Percentiles rank a stretch among this genome's conserved stretches.
Evolutionary conservation across 64 coral and sea anemone genomes (phyloP).

Genomic region (Montipora cactus): DNA sequence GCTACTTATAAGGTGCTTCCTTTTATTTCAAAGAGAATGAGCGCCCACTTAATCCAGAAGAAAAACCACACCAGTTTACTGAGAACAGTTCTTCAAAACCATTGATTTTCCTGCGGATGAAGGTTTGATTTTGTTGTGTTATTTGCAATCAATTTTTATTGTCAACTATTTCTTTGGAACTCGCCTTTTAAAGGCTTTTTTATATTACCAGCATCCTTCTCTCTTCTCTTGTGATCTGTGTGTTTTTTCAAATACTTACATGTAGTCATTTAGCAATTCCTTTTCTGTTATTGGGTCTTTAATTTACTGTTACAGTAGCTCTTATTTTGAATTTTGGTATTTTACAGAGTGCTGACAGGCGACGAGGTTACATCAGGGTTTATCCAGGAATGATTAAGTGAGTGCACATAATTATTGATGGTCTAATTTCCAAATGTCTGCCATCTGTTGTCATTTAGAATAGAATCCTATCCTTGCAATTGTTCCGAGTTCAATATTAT

Average conservation of each 20-base stretch:
- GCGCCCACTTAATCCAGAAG: conserved; percentile 79
- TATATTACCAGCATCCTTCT: no score
- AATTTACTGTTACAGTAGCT: not conserved
- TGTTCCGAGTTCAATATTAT: no score
- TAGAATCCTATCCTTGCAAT: no score
- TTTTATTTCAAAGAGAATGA: conserved; percentile 70
- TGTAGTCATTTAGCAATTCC: not conserved
- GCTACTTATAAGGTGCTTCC: not conserved
- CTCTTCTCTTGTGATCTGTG: no score
- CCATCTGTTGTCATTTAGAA: no score
- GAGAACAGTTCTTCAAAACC: conserved; percentile 75
- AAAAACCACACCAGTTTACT: conserved; percentile 87
- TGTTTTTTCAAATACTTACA: no score
- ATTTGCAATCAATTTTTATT: no score
- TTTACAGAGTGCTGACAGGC: conserved; percentile 81
- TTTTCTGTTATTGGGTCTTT: not conserved
- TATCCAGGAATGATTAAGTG: conserved; percentile 90
- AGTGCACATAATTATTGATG: conserved; percentile 3
- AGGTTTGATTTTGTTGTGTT: conserved; percentile 27
- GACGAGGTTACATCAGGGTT: conserved; percentile 93
- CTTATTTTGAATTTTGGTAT: not conserved
- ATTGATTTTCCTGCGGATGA: conserved; percentile 89
- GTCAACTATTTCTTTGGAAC: no score
- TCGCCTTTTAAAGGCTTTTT: no score
- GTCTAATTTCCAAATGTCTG: no score